Evolutionary conservation across 2,797 vertebrate genomes (phyloP), one percentile per base, ranked within the genome.

Genomic region (Chaunax sp.): DNA sequence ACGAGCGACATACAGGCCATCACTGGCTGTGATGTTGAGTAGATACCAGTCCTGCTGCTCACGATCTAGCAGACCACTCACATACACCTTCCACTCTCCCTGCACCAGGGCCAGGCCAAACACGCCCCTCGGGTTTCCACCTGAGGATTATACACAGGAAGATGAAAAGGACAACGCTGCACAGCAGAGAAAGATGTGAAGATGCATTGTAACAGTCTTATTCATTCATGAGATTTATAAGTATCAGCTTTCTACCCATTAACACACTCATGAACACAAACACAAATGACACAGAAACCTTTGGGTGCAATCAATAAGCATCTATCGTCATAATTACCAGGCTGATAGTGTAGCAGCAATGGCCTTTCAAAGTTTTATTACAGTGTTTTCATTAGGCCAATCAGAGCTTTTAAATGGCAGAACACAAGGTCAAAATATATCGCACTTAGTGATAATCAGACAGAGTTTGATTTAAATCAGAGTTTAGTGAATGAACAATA

Each of bases 1-100:
- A 79, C 93, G 95, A 18, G 95, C 92, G 1, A 96, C 92, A 78
- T 96, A 97, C 1, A 96, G 94, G 13, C 98, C 97, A 59, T 99
- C 98, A 14, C 94, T 97, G 58, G 97, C 97, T 10, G 96, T 98
- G 90, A 98, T 94, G 78, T 97, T 99, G 65, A 99, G 95, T 82
- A 97, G 93, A 66, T 99, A 99, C 90, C 84, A 94, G 92, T 97
- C 97, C 84, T 95, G 96, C 77, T 94, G 90, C 84, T 99, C 97
- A 9, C 97, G 95, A 77, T 99, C 97, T 77, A 99, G 91, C 55
- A 95, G 92, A 6, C 94, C 96, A 72, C 94, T 96, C 65, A 99
- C 96, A 38, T 95, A 98, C 47, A 99, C 95, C 66, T 96, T 98
- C 95, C 98, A 98, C 75, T 98, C 97, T 28, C 95, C 96, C 74